Evolutionary conservation across 2,888 invertebrate genomes (phyloP).

Genomic region (Argyra leucocephala): DNA sequence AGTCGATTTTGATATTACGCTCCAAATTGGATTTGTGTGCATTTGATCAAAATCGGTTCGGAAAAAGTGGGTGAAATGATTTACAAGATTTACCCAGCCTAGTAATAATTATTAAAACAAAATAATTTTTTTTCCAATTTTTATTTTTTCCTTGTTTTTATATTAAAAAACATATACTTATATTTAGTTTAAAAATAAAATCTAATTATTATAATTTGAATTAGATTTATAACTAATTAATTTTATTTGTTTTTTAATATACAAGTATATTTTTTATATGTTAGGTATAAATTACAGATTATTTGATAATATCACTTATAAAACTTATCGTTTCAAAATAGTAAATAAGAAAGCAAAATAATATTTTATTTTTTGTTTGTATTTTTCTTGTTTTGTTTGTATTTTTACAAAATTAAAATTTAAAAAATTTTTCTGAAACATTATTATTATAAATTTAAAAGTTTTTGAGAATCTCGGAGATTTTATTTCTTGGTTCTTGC

Average conservation of each 20-base stretch:
- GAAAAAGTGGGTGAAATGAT: too few species aligned
- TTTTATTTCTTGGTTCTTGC: too few species aligned
- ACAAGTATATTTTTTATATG: background rate
- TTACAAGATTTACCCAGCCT: too few species aligned
- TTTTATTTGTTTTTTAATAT: background rate
- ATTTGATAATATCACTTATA: conserved; percentile 4
- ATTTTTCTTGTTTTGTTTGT: too few species aligned
- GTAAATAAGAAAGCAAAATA: background rate
- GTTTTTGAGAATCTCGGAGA: too few species aligned
- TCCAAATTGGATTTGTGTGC: too few species aligned
- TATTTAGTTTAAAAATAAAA: conserved; percentile 1
- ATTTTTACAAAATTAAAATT: too few species aligned
- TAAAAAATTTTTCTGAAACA: too few species aligned
- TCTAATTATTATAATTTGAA: background rate
- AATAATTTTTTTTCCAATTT: background rate
- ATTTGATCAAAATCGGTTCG: too few species aligned
- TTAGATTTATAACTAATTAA: background rate
- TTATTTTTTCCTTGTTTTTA: background rate
- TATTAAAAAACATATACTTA: conserved; percentile 6
- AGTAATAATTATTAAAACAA: background rate
- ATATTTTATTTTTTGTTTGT: background rate
- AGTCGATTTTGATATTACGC: too few species aligned
- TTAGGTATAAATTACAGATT: background rate
- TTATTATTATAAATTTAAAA: too few species aligned
- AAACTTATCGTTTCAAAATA: background rate